Evolutionary conservation across 2,113 vertebrate genomes (phyloP).

Genomic region (Petroica traversi): DNA sequence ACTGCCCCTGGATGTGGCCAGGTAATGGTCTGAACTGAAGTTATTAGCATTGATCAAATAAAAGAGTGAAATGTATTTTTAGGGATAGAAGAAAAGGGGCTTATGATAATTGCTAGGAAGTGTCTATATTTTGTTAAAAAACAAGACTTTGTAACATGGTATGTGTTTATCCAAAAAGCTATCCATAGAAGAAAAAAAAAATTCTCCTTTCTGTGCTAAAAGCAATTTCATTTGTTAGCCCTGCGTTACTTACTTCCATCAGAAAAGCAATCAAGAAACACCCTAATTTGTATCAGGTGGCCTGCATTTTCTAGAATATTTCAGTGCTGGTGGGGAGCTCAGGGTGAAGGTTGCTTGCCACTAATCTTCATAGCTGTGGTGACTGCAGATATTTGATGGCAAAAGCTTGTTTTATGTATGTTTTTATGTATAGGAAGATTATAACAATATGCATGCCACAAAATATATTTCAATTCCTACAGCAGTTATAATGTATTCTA

Average conservation of each 20-base stretch:
- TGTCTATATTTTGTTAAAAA: not conserved
- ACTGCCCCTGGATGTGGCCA: conserved; percentile 99
- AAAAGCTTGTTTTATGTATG: not conserved
- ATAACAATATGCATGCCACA: not conserved
- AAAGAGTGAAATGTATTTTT: not conserved
- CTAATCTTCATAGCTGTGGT: not conserved
- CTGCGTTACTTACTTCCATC: not conserved
- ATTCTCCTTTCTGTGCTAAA: not conserved
- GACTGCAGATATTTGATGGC: not conserved
- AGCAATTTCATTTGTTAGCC: not conserved
- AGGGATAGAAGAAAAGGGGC: not conserved
- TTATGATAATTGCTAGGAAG: not conserved
- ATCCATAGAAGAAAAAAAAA: not conserved
- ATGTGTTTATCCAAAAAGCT: not conserved
- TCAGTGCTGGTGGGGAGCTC: not conserved
- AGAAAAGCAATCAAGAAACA: not conserved
- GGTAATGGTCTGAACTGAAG: conserved; percentile 73
- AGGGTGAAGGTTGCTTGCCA: not conserved
- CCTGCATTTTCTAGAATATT: not conserved
- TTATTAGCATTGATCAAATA: not conserved
- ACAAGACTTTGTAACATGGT: not conserved
- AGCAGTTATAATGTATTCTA: not conserved
- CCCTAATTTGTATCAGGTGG: not conserved
- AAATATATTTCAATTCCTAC: not conserved
- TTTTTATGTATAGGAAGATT: not conserved